Evolutionary conservation across 2,113 vertebrate species (phyloP), one percentile per base, ranked within the genome.

Genomic region (Phycodurus eques): DNA sequence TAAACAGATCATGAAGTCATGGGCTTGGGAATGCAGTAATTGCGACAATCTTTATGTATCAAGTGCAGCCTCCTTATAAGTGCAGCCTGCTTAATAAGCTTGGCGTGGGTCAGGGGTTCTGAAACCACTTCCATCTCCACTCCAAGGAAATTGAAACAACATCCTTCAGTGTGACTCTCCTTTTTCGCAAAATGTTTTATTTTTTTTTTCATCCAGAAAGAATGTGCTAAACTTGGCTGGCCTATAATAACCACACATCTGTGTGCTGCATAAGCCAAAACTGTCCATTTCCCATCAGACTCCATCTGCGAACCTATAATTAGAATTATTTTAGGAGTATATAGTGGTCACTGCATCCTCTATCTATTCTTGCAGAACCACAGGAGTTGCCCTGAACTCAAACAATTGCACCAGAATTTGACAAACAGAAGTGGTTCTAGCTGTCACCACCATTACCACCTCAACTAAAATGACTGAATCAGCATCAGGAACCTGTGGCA

Each of bases 281-380:
- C 82, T 71, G 82, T 86, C 71, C 85, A 84, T 87, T 90, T 88
- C 87, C 85, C 81, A 88, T 88, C 83, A 85, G 81, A 85, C 78
- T 86, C 78, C 80, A 73, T 84, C 77, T 75, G 72, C 70, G 83
- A 88, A 86, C 87, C 85, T 91, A 87, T 87, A 92, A 92, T 92
- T 92, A 90, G 75, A 84, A 85, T 88, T 93, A 93, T 93, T 93
- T 92, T 88, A 79, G 78, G 90, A 83, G 68, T 81, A 83, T 85
- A 80, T 77, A 89, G 88, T 91, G 90, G 90, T 87, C 87, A 89
- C 81, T 88, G 84, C 75, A 86, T 86, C 77, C 75, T 80, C 82
- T 84, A 75, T 88, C 83, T 80, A 66, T 85, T 82, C 89, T 86
- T 77, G 73, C 77, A 75, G 83, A 85, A 79, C 83, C 81, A 73